Evolutionary conservation across 1,140 invertebrate species (phyloP), one percentile per base, ranked within the genome.

Genomic region (Lordiphosa collinella): DNA sequence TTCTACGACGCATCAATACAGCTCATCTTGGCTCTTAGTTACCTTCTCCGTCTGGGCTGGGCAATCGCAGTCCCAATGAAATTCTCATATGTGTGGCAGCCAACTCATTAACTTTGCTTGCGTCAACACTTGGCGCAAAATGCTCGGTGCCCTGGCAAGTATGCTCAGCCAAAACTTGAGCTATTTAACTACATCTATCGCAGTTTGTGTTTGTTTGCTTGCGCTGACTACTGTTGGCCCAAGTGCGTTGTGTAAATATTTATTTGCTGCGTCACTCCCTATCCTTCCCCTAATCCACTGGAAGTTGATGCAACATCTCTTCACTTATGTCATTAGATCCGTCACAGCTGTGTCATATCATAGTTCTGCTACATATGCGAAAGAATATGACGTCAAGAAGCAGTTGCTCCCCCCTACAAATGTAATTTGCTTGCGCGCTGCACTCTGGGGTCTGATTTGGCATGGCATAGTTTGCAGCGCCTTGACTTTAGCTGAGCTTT

Each of bases 161-260:
- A 52, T 48, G 61, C 29, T 35, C 14, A 61, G 41, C 58, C 32
- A 68, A 68, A 57, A 75, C 75, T 80, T 71, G 57, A 82, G 76
- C 71, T 71, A 76, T 82, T 80, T 80, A 80, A 76, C 76, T 54
- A 67, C 76, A 79, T 63, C 41, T 60, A 74, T 80, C 55, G 54
- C 65, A 59, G 52, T 58, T 47, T 37, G 48, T 53, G 51, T 46
- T 25, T 62, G 34, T 47, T 43, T 61, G 52, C 22, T 53, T 56
- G 54, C 44, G 35, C 31, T 29, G 29, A 22, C 36, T 65, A 56
- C 52, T 53, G 49, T 52, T 55, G 50, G 68, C 58, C 58, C 73
- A 62, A 67, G 54, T 66, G 65, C 59, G 59, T 74, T 74, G 41
- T 49, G 75, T 75, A 79, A 79, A 79, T 74, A 80, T 79, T 75